Conservation (phyloP, 23 tunicate species). For the Ciona savignyi region DNA sequence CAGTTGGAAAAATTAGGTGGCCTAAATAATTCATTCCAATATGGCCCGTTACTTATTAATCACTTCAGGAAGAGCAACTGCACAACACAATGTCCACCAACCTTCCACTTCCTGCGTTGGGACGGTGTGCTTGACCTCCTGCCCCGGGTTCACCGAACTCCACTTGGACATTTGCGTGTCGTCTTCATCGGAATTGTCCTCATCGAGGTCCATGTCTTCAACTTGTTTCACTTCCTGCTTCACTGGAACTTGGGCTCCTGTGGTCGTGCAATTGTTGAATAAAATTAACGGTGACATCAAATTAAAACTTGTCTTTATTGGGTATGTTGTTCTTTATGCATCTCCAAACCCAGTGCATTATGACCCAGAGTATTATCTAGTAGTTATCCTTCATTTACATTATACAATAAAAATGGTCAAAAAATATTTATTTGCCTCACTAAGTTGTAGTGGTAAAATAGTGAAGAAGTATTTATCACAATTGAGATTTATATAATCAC, state of each 20-base stretch:
- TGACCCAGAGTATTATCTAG: no score
- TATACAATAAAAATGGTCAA: neutral
- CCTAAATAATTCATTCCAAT: neutral
- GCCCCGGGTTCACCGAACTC: constrained; percentile 38
- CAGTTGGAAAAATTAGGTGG: no score
- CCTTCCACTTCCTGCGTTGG: constrained; percentile 33
- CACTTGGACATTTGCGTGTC: constrained; percentile 26
- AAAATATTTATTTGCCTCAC: neutral
- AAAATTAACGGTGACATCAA: no score
- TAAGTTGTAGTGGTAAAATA: no score
- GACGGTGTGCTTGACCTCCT: neutral
- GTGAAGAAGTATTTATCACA: no score
- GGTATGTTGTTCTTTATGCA: no score
- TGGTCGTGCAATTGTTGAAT: no score
- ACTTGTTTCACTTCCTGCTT: constrained; percentile 5
- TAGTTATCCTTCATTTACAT: neutral
- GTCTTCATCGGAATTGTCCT: constrained; percentile 26
- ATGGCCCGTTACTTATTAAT: neutral
- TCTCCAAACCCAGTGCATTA: no score
- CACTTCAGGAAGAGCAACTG: neutral
- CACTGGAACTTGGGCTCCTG: neutral
- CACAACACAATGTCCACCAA: neutral
- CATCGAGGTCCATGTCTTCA: constrained; percentile 74
- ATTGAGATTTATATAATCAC: no score
- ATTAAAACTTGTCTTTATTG: no score